A percentile compares a stretch with the other conserved stretches of the same genome.
Evolutionary conservation across 2,888 invertebrate genomes (phyloP).

Genomic region (Chesias legatella): DNA sequence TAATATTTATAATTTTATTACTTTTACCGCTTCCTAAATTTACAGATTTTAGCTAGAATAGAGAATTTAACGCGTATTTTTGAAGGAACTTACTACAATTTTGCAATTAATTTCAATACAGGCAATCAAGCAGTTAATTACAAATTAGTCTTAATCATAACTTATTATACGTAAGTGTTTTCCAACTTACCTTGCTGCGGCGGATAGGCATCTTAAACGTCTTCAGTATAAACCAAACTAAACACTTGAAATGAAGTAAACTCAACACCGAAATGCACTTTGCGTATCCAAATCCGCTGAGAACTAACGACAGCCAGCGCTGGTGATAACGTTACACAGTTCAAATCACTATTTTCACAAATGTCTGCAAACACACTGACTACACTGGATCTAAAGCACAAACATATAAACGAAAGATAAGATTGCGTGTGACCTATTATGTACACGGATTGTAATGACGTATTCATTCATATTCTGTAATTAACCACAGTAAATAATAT

Average conservation of each 20-base stretch:
- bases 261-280: conserved; percentile 28
- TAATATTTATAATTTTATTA: too few species aligned
- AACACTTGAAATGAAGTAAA: conserved; percentile 32
- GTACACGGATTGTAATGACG: conserved; percentile 36
- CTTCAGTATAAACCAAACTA: conserved; percentile 22
- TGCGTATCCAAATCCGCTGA: conserved; percentile 23
- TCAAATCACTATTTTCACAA: conserved; percentile 53
- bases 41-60: too few species aligned
- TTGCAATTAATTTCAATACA: neutral
- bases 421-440: conserved; percentile 69
- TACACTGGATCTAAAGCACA: conserved; percentile 68
- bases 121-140: conserved; percentile 9
- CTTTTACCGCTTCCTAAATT: too few species aligned
- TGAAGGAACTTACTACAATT: too few species aligned
- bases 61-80: too few species aligned
- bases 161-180: too few species aligned
- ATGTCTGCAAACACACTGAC: conserved; percentile 69
- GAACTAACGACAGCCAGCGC: conserved; percentile 9
- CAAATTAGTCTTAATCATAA: too few species aligned
- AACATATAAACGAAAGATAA: conserved; percentile 76
- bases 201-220: conserved; percentile 67
- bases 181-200: conserved; percentile 72
- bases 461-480: conserved; percentile 54
- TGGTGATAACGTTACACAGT: conserved; percentile 33
- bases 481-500: conserved; percentile 69